Evolutionary conservation across 2,888 invertebrate species (phyloP), one percentile per base, ranked within the genome.

Genomic region (Rotaria socialis): DNA sequence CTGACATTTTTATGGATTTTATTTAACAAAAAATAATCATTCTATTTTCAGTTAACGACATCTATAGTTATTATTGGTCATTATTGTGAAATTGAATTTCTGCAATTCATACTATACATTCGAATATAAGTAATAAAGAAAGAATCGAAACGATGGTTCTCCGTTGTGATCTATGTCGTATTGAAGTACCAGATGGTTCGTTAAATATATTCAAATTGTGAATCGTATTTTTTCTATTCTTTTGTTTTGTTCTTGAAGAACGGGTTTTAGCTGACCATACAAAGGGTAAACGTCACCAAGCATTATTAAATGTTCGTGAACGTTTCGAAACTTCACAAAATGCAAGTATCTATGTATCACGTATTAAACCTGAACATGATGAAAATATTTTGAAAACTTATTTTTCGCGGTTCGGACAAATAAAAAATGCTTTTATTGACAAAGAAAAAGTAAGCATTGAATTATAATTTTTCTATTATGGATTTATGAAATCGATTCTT

Each of bases 231-330:
- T 74, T 74, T 35, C 27, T 74, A 35, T 35, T 35, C 35, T 35
- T 35, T 35, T 1, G 35, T 35, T 35, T 41, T 75, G 50, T 24
- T 80, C 24, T 47, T 43, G 3, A 41, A 80, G 80, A 80, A 47
- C 80, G 19, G 22, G 80, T 80, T 24, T 14, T 80, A 47, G 80
- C 80, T n/a, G 80, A 80, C 10, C 80, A 80, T 80, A n/a, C 14
- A 10, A 80, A 80, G 10, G 80, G 80, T 43, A 80, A 80, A 80
- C 43, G 47, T n/a, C 80, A 80, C 47, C 80, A 80, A n/a, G 80
- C 80, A 14, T n/a, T 80, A 24, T 24, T 80, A 47, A 47, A 43
- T 47, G 80, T 47, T 80, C 43, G 80, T n/a, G 22, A 80, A 47
- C 80, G 80, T 47, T 80, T n/a, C n/a, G 80, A 80, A 80, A 47